Evolutionary conservation across 2,797 vertebrate genomes (phyloP).

Genomic region (Rhinichthys osculus): DNA sequence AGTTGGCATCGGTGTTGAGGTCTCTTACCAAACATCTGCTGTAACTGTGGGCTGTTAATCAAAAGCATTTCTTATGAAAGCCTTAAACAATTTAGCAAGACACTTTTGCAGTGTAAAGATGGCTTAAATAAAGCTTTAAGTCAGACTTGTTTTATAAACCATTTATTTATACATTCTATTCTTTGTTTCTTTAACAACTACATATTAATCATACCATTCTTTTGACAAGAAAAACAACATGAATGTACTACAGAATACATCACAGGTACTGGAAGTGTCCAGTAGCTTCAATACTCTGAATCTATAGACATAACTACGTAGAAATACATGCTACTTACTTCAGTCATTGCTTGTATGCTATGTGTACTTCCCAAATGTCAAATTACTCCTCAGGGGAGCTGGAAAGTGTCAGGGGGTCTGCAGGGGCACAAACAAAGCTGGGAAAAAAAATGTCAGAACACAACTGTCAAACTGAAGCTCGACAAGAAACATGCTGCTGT

Average conservation of each 20-base stretch:
- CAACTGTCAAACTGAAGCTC: not conserved
- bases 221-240: not conserved
- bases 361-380: constrained; percentile 63
- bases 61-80: not conserved
- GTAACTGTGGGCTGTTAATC: not conserved
- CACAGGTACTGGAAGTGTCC: not conserved
- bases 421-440: constrained; percentile 23
- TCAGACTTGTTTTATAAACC: not conserved
- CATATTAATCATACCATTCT: not conserved
- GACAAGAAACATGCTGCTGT: not conserved
- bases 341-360: constrained; percentile 75
- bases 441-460: not conserved
- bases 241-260: not conserved
- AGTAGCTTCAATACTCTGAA: not conserved
- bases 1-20: not conserved
- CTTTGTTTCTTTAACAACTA: not conserved
- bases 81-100: not conserved
- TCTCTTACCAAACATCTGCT: constrained; percentile 8
- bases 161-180: not conserved
- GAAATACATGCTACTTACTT: constrained; percentile 68
- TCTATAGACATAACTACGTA: not conserved
- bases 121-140: not conserved
- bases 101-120: not conserved
- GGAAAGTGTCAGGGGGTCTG: constrained; percentile 53
- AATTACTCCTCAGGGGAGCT: constrained; percentile 70